Percentiles rank a stretch among this genome's conserved stretches.
Conservation (phyloP, 2,797 vertebrate species). For the Alca torda region DNA sequence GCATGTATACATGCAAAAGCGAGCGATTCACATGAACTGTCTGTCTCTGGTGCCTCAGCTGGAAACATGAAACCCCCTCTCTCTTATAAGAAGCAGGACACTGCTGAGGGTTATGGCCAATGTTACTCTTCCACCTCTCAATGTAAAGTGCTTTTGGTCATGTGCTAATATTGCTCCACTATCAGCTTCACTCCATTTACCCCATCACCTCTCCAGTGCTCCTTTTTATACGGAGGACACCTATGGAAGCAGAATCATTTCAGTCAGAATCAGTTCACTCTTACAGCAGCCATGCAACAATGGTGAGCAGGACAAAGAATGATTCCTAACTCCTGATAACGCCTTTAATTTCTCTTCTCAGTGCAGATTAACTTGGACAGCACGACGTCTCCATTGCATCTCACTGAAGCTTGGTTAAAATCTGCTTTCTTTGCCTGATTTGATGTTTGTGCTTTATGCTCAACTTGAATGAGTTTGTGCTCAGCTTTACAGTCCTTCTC, state of each 20-base stretch:
- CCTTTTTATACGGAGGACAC: background rate
- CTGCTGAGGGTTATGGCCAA: background rate
- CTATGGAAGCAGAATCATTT: background rate
- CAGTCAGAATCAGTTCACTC: too few species aligned
- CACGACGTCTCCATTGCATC: background rate
- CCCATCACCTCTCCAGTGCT: background rate
- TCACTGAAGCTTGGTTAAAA: background rate
- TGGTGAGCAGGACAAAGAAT: background rate
- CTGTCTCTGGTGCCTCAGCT: background rate
- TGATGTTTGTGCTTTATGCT: background rate
- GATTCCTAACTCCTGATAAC: background rate
- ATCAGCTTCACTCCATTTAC: background rate
- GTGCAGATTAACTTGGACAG: background rate
- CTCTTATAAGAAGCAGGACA: background rate
- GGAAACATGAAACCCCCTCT: background rate
- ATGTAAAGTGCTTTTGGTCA: background rate
- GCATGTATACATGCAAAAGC: background rate
- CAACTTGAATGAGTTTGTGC: background rate
- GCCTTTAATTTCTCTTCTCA: background rate
- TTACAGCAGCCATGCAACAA: background rate
- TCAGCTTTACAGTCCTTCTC: background rate
- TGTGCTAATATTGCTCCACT: background rate
- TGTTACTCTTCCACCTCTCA: background rate
- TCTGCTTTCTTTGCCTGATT: background rate
- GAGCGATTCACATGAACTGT: background rate